These are phyloP conservation scores for Sericinus montela DNA, from an alignment of 2,888 invertebrate species.

Conservation along the genomic window DNA sequence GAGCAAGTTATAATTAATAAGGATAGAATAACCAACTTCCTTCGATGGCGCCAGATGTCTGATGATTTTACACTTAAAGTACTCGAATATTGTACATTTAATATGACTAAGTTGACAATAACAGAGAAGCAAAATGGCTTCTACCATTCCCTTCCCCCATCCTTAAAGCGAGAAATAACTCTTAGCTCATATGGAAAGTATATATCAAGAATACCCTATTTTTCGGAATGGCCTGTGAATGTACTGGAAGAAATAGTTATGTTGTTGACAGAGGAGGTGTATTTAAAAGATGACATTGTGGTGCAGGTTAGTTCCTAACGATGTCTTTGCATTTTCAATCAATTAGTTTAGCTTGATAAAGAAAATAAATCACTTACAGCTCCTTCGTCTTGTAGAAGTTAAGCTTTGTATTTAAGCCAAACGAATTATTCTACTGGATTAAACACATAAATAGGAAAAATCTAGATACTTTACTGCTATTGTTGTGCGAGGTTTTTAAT, in stretches of 20 bases:
- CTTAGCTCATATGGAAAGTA: too few species aligned
- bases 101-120: conserved; percentile 20
- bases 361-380: too few species aligned
- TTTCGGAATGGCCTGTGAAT: conserved; percentile 20
- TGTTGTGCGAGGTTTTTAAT: too few species aligned
- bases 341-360: too few species aligned
- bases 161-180: conserved; percentile 7
- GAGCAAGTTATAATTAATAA: conserved; percentile 20
- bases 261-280: conserved; percentile 19
- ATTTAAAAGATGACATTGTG: conserved; percentile 17
- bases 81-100: conserved; percentile 20
- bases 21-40: conserved; percentile 19
- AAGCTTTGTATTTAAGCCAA: too few species aligned
- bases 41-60: conserved; percentile 20
- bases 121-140: conserved; percentile 21
- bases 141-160: conserved; percentile 19
- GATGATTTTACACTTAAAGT: conserved; percentile 21
- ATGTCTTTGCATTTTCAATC: background rate
- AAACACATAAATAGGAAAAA: too few species aligned
- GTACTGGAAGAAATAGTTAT: conserved; percentile 21
- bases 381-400: too few species aligned
- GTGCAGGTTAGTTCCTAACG: conserved; percentile 10
- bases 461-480: too few species aligned
- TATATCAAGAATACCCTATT: conserved; percentile 19
- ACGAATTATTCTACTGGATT: too few species aligned